Evolutionary conservation across 2,113 vertebrate species (phyloP), one percentile per base, ranked within the genome.

Genomic region (Ranitomeya variabilis): DNA sequence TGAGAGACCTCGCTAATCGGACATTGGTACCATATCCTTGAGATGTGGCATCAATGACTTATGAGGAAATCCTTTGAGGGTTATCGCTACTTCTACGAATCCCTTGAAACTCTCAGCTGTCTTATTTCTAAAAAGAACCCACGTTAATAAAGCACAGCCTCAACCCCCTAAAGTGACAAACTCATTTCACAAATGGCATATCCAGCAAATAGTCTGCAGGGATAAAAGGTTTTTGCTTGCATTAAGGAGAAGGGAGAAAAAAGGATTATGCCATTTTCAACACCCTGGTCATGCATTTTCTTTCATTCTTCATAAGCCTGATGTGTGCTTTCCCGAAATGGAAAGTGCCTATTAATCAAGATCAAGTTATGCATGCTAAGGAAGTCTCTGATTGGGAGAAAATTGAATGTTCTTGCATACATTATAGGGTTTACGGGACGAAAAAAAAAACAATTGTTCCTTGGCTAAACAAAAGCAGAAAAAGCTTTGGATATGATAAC

Each of bases 341-440:
- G 60, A 80, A 87, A 54, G 60, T 87, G 85, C 60, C 85, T 87
- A 87, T 87, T 79, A 79, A 87, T 87, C 76, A 87, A 54, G 26
- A 87, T 87, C 85, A 80, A 54, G 80, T 88, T 83, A 83, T 83
- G 67, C 87, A 62, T 76, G 67, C 79, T 80, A 87, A 78, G 59
- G 37, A 87, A 67, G 37, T 26, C 73, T 64, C 26, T 15, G 45
- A 80, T 19, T 66, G 76, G 85, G n/a, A 79, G 85, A 87, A 80
- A 87, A 67, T 14, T n/a, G 8, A 80, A 86, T 51, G 52, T 18
- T 21, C 83, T 12, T 57, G 57, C 82, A 84, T 84, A 84, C 67
- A 84, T 67, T 81, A 14, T 26, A 80, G 37, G 26, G 19, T 31
- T 52, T 66, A 51, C 9, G 12, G 37, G 16, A n/a, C 21, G 12